Evolutionary conservation across 2,888 invertebrate species (phyloP).

Genomic region (Morpho helenor): DNA sequence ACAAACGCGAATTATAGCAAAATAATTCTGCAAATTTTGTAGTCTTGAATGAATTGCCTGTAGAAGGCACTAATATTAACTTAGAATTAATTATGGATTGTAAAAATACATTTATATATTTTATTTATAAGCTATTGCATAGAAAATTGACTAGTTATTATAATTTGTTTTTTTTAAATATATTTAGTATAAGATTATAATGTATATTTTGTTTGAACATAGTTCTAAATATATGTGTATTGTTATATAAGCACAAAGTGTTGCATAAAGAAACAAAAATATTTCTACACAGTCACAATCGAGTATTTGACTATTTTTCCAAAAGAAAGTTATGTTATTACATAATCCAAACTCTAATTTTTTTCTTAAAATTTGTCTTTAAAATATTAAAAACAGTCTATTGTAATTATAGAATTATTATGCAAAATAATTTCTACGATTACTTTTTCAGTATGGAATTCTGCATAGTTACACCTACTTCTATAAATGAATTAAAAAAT

Average conservation of each 20-base stretch:
- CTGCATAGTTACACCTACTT: no score
- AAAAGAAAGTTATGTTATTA: not conserved
- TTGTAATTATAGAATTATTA: no score
- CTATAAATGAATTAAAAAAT: not conserved
- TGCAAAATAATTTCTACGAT: no score
- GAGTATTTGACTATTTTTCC: constrained; percentile 4
- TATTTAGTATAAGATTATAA: constrained; percentile 5
- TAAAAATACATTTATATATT: not conserved
- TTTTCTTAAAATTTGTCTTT: no score
- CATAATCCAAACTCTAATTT: no score
- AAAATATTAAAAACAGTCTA: no score
- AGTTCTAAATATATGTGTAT: constrained; percentile 45
- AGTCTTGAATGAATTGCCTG: no score
- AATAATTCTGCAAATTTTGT: no score
- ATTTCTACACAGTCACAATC: constrained; percentile 28
- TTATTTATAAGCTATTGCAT: constrained; percentile 5
- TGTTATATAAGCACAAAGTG: constrained; percentile 31
- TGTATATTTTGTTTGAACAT: constrained; percentile 68
- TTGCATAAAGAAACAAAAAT: constrained; percentile 20
- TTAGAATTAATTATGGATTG: not conserved
- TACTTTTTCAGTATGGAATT: no score
- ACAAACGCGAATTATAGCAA: no score
- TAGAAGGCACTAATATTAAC: not conserved
- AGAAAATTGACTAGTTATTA: not conserved
- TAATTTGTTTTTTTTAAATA: constrained; percentile 1